Evolutionary conservation across 2,888 invertebrate genomes (phyloP).

Genomic region (Meteorus cinctellus): DNA sequence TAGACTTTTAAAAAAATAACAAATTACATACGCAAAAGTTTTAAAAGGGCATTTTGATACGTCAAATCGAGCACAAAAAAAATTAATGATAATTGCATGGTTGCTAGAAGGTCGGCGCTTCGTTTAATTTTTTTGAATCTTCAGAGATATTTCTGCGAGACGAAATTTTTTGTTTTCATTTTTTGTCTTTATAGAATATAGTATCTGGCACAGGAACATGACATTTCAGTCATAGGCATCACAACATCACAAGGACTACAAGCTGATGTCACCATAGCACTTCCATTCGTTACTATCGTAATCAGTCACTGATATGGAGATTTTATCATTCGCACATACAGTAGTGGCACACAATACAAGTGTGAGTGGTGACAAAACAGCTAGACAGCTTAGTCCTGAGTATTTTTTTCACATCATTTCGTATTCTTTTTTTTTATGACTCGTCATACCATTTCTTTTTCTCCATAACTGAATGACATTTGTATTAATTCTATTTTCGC

Average conservation of each 20-base stretch:
- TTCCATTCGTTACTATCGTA: constrained; percentile 47
- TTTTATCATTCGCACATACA: constrained; percentile 47
- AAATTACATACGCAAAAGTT: constrained; percentile 69
- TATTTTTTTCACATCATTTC: constrained; percentile 60
- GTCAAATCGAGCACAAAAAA: constrained; percentile 50
- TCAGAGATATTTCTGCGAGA: constrained; percentile 39
- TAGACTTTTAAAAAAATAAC: constrained; percentile 74
- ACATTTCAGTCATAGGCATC: constrained; percentile 73
- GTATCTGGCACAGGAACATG: constrained; percentile 74
- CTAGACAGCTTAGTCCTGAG: constrained; percentile 73
- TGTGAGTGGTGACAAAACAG: constrained; percentile 65
- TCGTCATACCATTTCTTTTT: background rate
- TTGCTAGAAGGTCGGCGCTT: constrained; percentile 52
- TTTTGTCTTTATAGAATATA: constrained; percentile 54
- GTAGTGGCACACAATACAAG: background rate
- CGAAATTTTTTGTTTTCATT: constrained; percentile 41
- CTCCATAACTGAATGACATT: constrained; percentile 28
- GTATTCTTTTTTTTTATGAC: background rate
- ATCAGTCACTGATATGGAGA: constrained; percentile 53
- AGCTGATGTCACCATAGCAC: constrained; percentile 66
- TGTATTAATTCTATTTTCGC: constrained; percentile 14
- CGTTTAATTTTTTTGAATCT: constrained; percentile 31
- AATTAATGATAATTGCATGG: constrained; percentile 42
- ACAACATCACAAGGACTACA: constrained; percentile 73
- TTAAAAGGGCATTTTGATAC: constrained; percentile 64